These are phyloP conservation scores for Pelusios castaneus DNA, from an alignment of 2,113 vertebrate species.

Conservation along the genomic window DNA sequence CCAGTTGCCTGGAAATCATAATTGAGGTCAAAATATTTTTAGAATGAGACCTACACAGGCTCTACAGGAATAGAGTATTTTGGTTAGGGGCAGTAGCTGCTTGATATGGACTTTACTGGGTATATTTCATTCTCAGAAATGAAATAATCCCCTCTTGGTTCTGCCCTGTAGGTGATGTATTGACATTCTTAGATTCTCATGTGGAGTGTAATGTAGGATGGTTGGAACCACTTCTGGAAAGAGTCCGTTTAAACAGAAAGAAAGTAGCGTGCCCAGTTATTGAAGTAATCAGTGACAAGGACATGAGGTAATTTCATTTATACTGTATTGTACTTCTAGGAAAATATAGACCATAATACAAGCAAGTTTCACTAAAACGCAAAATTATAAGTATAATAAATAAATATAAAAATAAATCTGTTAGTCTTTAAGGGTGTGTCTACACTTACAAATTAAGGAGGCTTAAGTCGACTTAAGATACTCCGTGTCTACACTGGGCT, in stretches of 20 bases:
- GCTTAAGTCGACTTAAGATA: no score
- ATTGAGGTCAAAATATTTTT: background rate
- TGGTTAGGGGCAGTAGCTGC: background rate
- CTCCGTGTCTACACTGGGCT: no score
- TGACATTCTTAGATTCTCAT: conserved; percentile 97
- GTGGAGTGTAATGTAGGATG: conserved; percentile 97
- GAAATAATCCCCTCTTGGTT: background rate
- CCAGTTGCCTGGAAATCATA: background rate
- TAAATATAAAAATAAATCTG: no score
- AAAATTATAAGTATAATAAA: background rate
- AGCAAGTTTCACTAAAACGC: background rate
- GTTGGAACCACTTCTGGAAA: conserved; percentile 95
- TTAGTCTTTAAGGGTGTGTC: no score
- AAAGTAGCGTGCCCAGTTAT: conserved; percentile 97
- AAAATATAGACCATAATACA: rapidly evolving
- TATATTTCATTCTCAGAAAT: background rate
- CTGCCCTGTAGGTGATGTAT: conserved; percentile 82
- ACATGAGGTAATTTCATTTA: conserved; percentile 86
- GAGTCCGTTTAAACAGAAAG: conserved; percentile 82
- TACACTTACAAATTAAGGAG: no score
- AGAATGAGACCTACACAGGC: background rate
- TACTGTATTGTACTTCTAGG: background rate
- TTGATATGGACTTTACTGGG: background rate
- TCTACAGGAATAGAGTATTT: background rate
- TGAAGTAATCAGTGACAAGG: conserved; percentile 96